Evolutionary conservation across 2,113 vertebrate species (phyloP), one percentile per base, ranked within the genome.

Genomic region (Garra rufa): DNA sequence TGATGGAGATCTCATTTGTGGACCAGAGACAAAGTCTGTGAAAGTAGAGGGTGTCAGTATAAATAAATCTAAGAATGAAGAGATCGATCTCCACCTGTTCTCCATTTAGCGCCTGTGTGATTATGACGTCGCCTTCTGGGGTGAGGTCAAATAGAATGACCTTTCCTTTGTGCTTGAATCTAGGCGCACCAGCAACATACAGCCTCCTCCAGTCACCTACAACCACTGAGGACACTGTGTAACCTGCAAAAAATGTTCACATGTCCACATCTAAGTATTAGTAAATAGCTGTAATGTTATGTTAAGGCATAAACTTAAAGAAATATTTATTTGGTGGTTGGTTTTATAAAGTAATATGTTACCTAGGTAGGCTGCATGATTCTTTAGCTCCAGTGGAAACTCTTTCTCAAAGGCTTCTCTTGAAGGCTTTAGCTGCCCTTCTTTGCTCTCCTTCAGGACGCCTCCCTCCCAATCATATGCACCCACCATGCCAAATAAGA

Each of bases 81-180:
- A 69, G n/a, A 21, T 21, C 1, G n/a, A 21, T n/a, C 1, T 67
- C 30, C 87, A 99, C 97, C 96, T 98, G 98, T 81, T 99, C 97
- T 67, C 98, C 98, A 13, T 94, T 92, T 8, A 99, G 93, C 1
- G 96, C 95, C 90, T 98, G 97, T 4, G 94, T 91, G 7, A 99
- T 95, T 0, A 85, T 88, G 48, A 97, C 90, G 0, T 93, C 52
- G 0, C 96, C 97, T 0, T 85, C 9, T 15, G 93, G n/a, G n/a
- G 87, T 92, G 87, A 99, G 91, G 88, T 97, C 92, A 91, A 99
- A 99, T 79, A 98, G 90, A 74, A 99, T 94, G 1, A 99, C 96
- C 88, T 99, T 99, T 85, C 97, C 98, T 92, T 97, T 97, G 92
- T 99, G 98, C 91, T 96, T 96, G 90, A 99, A 99, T 1, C 98